phyloP scores from a whole-genome alignment of 37 sponge, comb jelly and placozoan genomes.

The Geodia barretti region DNA sequence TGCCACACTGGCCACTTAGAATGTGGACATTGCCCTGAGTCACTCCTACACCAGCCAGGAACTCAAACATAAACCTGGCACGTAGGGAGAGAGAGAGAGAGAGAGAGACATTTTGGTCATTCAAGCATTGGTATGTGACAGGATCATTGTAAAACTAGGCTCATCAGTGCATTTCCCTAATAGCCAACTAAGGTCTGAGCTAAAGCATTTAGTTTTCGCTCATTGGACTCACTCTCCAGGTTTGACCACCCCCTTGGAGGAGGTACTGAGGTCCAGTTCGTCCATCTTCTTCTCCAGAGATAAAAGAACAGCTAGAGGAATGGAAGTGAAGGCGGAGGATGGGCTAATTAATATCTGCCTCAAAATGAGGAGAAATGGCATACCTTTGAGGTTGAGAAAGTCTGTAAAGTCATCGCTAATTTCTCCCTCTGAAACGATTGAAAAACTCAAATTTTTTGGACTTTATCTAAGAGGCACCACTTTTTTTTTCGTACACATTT shows the following conservation, averaged over 20 bases:
- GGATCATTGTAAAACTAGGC: too few relatives aligned
- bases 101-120: too few relatives aligned
- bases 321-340: too few relatives aligned
- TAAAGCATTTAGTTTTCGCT: too few relatives aligned
- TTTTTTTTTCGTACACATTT: too few relatives aligned
- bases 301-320: not conserved
- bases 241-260: conserved; percentile 23
- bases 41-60: conserved; percentile 51
- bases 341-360: too few relatives aligned
- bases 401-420: conserved; percentile 40
- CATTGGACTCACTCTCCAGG: conserved; percentile 44
- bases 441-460: not conserved
- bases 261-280: not conserved
- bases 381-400: conserved; percentile 53
- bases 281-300: conserved; percentile 49
- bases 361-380: too few relatives aligned
- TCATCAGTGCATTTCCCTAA: too few relatives aligned
- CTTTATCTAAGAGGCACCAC: not conserved
- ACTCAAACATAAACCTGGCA: conserved; percentile 59
- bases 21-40: conserved; percentile 24
- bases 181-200: too few relatives aligned
- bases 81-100: not conserved
- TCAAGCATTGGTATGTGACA: too few relatives aligned
- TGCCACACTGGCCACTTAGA: conserved; percentile 61
- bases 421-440: not conserved